Conservation (phyloP, 2,888 invertebrate genomes). For the Drosophila prolongata region DNA sequence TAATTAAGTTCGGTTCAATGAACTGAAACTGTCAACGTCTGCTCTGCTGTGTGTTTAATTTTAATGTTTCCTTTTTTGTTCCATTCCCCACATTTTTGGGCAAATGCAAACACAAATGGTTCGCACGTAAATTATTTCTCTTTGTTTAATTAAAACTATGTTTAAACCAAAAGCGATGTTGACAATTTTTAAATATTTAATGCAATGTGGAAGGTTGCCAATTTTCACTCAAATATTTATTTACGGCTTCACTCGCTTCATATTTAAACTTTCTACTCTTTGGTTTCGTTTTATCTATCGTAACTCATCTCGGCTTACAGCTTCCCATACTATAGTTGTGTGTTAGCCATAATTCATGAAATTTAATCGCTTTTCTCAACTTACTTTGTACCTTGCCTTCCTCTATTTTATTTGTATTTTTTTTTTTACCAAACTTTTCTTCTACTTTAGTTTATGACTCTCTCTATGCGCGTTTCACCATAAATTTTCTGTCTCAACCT, state of each 20-base stretch:
- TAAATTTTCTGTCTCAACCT: slow-evolving; percentile 29
- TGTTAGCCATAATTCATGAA: slow-evolving; percentile 54
- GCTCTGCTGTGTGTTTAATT: slow-evolving; percentile 37
- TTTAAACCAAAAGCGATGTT: neutral
- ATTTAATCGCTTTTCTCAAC: slow-evolving; percentile 66
- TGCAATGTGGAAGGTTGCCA: neutral
- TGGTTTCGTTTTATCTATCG: slow-evolving; percentile 36
- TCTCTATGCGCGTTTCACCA: slow-evolving; percentile 17
- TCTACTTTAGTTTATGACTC: slow-evolving; percentile 26
- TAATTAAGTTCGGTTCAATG: slow-evolving; percentile 80
- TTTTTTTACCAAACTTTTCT: neutral
- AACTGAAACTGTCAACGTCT: slow-evolving; percentile 76
- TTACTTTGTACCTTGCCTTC: slow-evolving; percentile 26
- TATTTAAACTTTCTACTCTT: slow-evolving; percentile 36
- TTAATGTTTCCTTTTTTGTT: slow-evolving; percentile 49
- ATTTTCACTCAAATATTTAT: slow-evolving; percentile 11
- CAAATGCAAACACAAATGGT: slow-evolving; percentile 38
- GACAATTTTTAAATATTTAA: neutral
- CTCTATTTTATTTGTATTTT: slow-evolving; percentile 34
- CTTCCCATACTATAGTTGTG: slow-evolving; percentile 45
- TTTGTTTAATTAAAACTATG: slow-evolving; percentile 9
- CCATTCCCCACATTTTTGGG: slow-evolving; percentile 21
- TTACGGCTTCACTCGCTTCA: slow-evolving; percentile 12
- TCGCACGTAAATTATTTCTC: slow-evolving; percentile 16
- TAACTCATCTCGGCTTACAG: slow-evolving; percentile 66